Evolutionary conservation across 2,888 invertebrate genomes (phyloP), one percentile per base, ranked within the genome.

Genomic region (Nowickia ferox): DNA sequence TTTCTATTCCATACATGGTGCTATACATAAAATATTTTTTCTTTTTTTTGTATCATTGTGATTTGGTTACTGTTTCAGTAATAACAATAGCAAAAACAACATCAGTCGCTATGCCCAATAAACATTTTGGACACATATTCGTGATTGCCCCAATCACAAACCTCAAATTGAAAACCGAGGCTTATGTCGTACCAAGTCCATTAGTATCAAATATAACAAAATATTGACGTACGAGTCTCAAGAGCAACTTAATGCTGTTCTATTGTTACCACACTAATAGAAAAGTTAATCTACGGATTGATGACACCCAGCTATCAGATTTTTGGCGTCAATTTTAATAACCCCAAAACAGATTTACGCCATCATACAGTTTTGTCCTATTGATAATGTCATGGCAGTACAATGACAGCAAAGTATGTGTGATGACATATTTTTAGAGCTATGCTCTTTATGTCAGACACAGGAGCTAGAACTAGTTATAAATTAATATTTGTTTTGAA

Each of bases 1-100:
- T 72, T 76, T 79, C 68, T 83, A 66, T 79, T 65, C 65, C 68
- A 75, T 75, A 44, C 69, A 81, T 63, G 68, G 8, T 81, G 74
- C 69, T 69, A 68, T 59, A 38, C 40, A 66, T 75, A 66, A 46
- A 77, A 51, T 30, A 5, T 30, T 30, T 30, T 30, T 30, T 22
- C n/a, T 22, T 22, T 65, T 55, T 71, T 78, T 63, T 71, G 38
- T 78, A 74, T 69, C 63, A 75, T 71, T 82, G 69, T 75, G 78
- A 71, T 79, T 78, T 79, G 78, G 65, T 75, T 78, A 75, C 78
- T 71, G 15, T 53, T 57, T 53, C 46, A 65, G 63, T 63, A 63
- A 63, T 63, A 82, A 57, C 38, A 71, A 77, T 13, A 65, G 10
- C 19, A 55, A 66, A 51, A 68, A 53, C 44, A 15, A 51, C 46